phyloP scores from a whole-genome alignment of 2,888 invertebrate species.

The Macrosoma leucophasiata region DNA sequence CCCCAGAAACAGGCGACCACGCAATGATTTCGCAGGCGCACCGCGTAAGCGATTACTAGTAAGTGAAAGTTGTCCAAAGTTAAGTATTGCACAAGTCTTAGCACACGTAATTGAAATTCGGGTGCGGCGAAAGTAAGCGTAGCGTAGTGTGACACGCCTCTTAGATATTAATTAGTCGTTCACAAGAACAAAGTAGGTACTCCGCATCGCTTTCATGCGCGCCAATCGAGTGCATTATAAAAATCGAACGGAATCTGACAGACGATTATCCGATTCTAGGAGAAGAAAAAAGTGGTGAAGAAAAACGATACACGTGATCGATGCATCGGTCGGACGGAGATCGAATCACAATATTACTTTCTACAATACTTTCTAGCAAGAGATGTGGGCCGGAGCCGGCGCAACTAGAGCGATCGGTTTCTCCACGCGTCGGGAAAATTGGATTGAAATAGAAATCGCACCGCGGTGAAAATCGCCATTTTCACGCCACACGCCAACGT shows the following conservation, averaged over 20 bases:
- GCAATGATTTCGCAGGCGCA: slow-evolving; percentile 67
- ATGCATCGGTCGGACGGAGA: slow-evolving; percentile 59
- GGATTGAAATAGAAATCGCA: slow-evolving; percentile 75
- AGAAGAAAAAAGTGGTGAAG: slow-evolving; percentile 38
- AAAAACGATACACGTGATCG: slow-evolving; percentile 59
- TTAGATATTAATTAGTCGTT: slow-evolving; percentile 11
- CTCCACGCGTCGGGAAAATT: slow-evolving; percentile 71
- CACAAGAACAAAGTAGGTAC: not conserved
- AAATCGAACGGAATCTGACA: slow-evolving; percentile 19
- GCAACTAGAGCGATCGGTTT: slow-evolving; percentile 74
- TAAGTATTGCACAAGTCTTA: slow-evolving; percentile 68
- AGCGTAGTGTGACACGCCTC: slow-evolving; percentile 28
- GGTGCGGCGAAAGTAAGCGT: slow-evolving; percentile 65
- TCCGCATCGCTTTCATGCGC: too few relatives aligned
- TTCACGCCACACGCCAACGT: slow-evolving; percentile 60
- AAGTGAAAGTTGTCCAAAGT: slow-evolving; percentile 73
- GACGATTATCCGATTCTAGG: slow-evolving; percentile 8
- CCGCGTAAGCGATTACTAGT: slow-evolving; percentile 53
- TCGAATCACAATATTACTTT: slow-evolving; percentile 69
- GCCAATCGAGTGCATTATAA: slow-evolving; percentile 1
- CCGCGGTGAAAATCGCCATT: slow-evolving; percentile 62
- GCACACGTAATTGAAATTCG: slow-evolving; percentile 67
- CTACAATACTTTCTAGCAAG: slow-evolving; percentile 74
- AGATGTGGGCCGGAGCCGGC: slow-evolving; percentile 68
- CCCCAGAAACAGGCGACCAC: slow-evolving; percentile 57